Conservation (phyloP, 2,888 invertebrate genomes). For the Hipparchia semele region DNA sequence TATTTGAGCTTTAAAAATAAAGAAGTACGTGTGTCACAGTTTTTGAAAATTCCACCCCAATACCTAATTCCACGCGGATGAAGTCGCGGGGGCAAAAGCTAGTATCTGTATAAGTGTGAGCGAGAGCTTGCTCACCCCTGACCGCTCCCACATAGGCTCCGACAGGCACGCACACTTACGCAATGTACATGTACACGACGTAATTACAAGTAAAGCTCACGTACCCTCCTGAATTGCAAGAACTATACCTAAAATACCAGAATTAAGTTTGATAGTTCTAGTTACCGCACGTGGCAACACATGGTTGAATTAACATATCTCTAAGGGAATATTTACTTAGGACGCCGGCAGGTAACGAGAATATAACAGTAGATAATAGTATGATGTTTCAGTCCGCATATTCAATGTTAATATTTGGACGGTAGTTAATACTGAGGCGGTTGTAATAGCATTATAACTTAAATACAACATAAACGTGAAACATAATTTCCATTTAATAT, state of each 20-base stretch:
- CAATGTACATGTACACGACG: too few species aligned
- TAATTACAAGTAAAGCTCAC: too few species aligned
- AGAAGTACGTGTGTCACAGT: too few species aligned
- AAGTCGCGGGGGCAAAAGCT: too few species aligned
- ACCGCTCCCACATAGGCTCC: too few species aligned
- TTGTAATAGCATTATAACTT: not conserved
- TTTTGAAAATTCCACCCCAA: too few species aligned
- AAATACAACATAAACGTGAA: not conserved
- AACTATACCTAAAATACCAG: not conserved
- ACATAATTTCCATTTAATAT: not conserved
- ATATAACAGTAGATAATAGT: slow-evolving; percentile 2
- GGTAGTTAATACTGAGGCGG: not conserved
- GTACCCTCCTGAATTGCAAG: not conserved
- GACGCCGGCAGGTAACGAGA: not conserved
- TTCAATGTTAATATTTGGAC: slow-evolving; percentile 7
- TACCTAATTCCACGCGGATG: too few species aligned
- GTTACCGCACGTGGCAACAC: slow-evolving; percentile 6
- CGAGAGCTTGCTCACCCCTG: too few species aligned
- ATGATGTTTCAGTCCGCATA: not conserved
- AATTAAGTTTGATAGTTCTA: slow-evolving; percentile 9
- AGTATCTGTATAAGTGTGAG: too few species aligned
- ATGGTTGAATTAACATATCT: slow-evolving; percentile 15
- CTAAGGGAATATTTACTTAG: slow-evolving; percentile 15
- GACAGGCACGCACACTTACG: too few species aligned
- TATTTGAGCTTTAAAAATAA: too few species aligned